Percentiles rank a stretch among this genome's conserved stretches.
Conservation (phyloP, 2,113 vertebrate genomes). For the Leptocoma aspasia region DNA sequence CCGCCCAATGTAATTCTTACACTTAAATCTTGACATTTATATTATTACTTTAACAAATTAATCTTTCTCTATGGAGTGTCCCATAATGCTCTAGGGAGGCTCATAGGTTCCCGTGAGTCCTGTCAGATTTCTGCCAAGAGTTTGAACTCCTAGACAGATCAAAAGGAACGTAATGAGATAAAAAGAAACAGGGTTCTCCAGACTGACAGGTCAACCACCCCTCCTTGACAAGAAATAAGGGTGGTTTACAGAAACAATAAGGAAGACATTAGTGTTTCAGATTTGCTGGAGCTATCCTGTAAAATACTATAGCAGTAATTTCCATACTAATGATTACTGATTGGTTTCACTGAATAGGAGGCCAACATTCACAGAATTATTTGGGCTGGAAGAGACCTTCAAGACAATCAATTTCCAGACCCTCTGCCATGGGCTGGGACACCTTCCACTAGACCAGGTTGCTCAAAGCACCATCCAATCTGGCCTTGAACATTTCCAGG, state of each 20-base stretch:
- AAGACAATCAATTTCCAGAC: neutral
- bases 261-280: neutral
- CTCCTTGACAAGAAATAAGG: neutral
- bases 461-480: neutral
- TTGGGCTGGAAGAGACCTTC: neutral
- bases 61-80: neutral
- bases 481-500: neutral
- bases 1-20: neutral
- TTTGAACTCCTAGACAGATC: neutral
- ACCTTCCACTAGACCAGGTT: neutral
- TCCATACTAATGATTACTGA: neutral
- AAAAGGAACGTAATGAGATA: neutral
- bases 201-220: neutral
- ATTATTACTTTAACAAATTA: conserved; percentile 16
- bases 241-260: neutral
- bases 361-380: neutral
- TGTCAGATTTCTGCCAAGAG: neutral
- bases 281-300: neutral
- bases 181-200: neutral
- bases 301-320: neutral
- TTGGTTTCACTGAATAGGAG: neutral
- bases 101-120: accelerated
- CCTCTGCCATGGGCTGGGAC: neutral
- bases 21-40: neutral
- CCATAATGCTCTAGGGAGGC: neutral